phyloP scores from a whole-genome alignment of 2,113 vertebrate species.

The Cyanistes caeruleus region DNA sequence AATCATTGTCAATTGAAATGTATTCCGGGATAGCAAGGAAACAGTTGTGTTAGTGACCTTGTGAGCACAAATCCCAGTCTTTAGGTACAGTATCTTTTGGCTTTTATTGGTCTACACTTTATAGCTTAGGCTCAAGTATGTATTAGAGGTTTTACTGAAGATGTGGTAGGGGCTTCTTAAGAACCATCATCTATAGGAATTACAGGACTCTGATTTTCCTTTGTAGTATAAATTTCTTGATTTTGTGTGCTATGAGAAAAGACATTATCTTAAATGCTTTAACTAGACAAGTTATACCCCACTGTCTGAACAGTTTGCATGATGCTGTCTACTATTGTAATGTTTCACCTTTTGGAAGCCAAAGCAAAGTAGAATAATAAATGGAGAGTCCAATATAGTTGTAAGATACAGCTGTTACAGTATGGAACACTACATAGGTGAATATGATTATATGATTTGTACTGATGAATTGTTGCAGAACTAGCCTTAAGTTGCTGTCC shows the following conservation, averaged over 20 bases:
- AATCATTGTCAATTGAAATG: not conserved
- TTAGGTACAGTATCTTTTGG: not conserved
- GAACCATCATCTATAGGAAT: not conserved
- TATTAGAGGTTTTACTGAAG: not conserved
- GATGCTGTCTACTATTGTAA: not conserved
- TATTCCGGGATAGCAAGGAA: not conserved
- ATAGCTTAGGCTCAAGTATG: not conserved
- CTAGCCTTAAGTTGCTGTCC: not conserved
- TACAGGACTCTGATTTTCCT: not conserved
- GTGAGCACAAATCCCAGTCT: not conserved
- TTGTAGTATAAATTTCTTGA: not conserved
- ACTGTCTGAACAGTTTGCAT: not conserved
- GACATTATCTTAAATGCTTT: not conserved
- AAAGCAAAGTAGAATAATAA: not conserved
- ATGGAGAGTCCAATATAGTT: not conserved
- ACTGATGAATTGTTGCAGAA: not conserved
- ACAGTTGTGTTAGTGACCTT: not conserved
- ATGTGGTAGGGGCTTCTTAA: not conserved
- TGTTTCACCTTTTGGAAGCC: not conserved
- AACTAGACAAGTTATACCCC: not conserved
- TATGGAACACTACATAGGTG: not conserved
- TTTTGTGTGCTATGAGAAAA: not conserved
- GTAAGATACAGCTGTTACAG: not conserved
- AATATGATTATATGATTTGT: not conserved
- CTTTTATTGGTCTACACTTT: not conserved